Conservation (phyloP, 2,797 vertebrate species). For the Syncerus caffer region DNA sequence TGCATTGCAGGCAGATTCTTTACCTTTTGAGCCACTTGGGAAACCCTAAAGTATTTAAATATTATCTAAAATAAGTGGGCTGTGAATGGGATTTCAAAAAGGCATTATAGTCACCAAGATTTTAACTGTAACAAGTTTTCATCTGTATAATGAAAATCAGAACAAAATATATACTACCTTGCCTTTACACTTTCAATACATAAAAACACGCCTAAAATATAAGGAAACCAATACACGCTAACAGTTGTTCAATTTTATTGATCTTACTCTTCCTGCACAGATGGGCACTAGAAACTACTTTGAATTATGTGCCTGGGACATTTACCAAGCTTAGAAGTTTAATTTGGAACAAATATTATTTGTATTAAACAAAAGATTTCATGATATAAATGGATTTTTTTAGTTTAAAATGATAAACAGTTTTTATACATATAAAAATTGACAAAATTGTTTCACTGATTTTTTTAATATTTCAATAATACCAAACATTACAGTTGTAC, state of each 20-base stretch:
- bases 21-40: neutral
- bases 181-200: conserved; percentile 11
- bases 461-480: neutral
- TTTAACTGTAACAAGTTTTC: conserved; percentile 18
- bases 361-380: neutral
- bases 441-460: neutral
- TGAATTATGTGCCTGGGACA: neutral
- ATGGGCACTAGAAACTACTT: conserved; percentile 25
- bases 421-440: neutral
- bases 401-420: neutral
- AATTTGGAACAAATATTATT: neutral
- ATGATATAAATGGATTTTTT: neutral
- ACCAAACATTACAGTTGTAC: neutral
- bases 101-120: neutral
- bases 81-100: conserved; percentile 4
- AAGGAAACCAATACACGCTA: neutral
- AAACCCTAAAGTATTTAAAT: neutral
- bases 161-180: neutral
- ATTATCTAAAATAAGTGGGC: neutral
- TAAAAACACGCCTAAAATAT: conserved; percentile 37
- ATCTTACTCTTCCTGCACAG: conserved; percentile 7
- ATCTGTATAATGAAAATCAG: neutral
- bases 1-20: neutral
- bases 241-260: neutral
- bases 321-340: conserved; percentile 29